Evolutionary conservation across 1,140 invertebrate species (phyloP), one percentile per base, ranked within the genome.

Genomic region (Monochamus saltuarius): DNA sequence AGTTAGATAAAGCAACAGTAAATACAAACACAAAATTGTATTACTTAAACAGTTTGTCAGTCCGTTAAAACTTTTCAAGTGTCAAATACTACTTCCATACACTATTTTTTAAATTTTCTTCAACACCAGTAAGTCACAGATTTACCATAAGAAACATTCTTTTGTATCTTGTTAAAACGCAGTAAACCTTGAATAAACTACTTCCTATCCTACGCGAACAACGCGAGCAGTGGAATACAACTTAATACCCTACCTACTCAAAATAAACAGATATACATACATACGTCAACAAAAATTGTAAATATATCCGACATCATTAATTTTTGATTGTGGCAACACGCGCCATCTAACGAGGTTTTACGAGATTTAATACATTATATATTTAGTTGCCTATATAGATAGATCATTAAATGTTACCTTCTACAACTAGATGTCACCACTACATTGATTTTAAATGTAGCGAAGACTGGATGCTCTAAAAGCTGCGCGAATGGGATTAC

Each of bases 121-220:
- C 2, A 42, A 42, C 2, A 42, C 16, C n/a, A 42, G 4, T 42
- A n/a, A n/a, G 16, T 13, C 39, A 42, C 39, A 42, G 16, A 42
- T 42, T 42, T 2, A 42, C 39, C 16, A 42, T 42, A n/a, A 42
- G n/a, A 42, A 13, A 42, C 39, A 42, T 16, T 13, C 39, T 42
- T 42, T 13, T 42, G n/a, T 42, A n/a, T 42, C n/a, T 3, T 7
- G 39, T 2, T 42, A 42, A 42, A 42, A 42, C 39, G 39, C 16
- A 42, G 16, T 42, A 42, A 42, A 42, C 39, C 39, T 42, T 42
- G 39, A 42, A 42, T n/a, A 42, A 17, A 42, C 39, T 42, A 42
- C 39, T 42, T 42, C 39, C 39, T 42, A 42, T 13, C 39, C 39
- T 42, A 42, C 39, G 16, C 39, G n/a, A 13, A 17, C n/a, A 42